A percentile compares a stretch with the other conserved stretches of the same genome.
Conservation (phyloP, 1,140 invertebrate species). For the Drosophila rhopaloa region DNA sequence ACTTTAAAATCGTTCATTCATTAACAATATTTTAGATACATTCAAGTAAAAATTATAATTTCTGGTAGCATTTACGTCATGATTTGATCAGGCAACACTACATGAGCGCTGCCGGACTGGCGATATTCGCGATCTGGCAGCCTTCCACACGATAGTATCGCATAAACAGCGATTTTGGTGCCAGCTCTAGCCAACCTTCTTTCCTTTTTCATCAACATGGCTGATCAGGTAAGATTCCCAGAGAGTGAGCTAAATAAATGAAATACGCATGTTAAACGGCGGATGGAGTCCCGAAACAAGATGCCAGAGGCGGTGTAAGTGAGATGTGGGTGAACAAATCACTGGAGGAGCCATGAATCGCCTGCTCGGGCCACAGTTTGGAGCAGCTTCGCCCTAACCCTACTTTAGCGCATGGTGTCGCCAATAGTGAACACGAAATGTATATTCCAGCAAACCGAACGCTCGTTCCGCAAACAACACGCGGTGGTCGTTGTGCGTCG, state of each 20-base stretch:
- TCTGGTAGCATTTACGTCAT: too few species aligned
- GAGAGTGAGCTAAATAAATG: slow-evolving; percentile 57
- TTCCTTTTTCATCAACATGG: slow-evolving; percentile 85
- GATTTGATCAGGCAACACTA: too few species aligned
- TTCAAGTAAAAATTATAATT: too few species aligned
- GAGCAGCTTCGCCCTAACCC: slow-evolving; percentile 59
- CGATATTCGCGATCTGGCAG: too few species aligned
- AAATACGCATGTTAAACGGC: slow-evolving; percentile 42
- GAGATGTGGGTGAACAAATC: background rate
- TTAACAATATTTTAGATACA: too few species aligned
- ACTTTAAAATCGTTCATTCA: too few species aligned
- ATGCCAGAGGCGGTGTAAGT: slow-evolving; percentile 19
- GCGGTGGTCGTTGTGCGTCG: slow-evolving; percentile 97
- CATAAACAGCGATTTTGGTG: too few species aligned
- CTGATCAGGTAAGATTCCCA: slow-evolving; percentile 84
- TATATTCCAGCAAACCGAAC: slow-evolving; percentile 89
- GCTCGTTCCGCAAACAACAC: slow-evolving; percentile 97
- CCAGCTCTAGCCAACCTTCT: slow-evolving; percentile 31
- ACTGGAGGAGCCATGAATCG: background rate
- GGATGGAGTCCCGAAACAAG: slow-evolving; percentile 9
- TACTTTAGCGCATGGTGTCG: slow-evolving; percentile 66
- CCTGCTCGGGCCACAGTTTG: too few species aligned
- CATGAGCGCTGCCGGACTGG: too few species aligned
- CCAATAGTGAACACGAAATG: slow-evolving; percentile 46
- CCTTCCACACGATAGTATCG: too few species aligned